Evolutionary conservation across 2,797 vertebrate species (phyloP), one percentile per base, ranked within the genome.

Genomic region (Rhodeus uyekii): DNA sequence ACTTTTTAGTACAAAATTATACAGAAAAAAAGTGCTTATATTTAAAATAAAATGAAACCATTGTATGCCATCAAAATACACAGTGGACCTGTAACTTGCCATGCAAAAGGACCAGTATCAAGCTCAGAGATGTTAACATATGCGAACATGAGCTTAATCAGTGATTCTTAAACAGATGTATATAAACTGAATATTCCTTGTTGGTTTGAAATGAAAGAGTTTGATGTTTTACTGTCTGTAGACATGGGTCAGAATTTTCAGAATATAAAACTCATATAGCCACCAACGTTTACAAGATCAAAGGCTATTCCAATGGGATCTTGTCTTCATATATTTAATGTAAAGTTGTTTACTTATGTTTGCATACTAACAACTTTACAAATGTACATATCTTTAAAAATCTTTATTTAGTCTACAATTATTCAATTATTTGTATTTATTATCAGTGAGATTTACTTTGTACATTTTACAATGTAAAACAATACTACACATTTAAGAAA

Each of bases 1-100:
- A 61, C 19, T 76, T 83, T 79, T 81, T 63, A 69, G 22, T 64
- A 65, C 19, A 80, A 58, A 76, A 73, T 24, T n/a, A 84, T 27
- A 24, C n/a, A 27, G 5, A 61, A 34, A 69, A n/a, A 74, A 78
- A 55, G 48, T 44, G 34, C 32, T 60, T 46, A 19, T 42, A 63
- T 36, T 32, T 76, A 18, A 48, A 44, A 46, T 50, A 18, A 72
- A 58, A 29, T 58, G 19, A 68, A 55, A 55, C 68, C 14, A 58
- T 67, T 27, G 22, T 48, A 29, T 75, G 55, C 39, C 24, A 3
- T 13, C 3, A 36, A 64, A n/a, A 44, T 44, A 32, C 6, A n/a
- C 22, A n/a, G 50, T n/a, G 2, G 46, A 48, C 18, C 16, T 48
- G 46, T 29, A 14, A 16, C 24, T 29, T 16, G 24, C 13, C 13